Evolutionary conservation across 1,140 invertebrate species (phyloP).

Genomic region (Agraylea sexmaculata): DNA sequence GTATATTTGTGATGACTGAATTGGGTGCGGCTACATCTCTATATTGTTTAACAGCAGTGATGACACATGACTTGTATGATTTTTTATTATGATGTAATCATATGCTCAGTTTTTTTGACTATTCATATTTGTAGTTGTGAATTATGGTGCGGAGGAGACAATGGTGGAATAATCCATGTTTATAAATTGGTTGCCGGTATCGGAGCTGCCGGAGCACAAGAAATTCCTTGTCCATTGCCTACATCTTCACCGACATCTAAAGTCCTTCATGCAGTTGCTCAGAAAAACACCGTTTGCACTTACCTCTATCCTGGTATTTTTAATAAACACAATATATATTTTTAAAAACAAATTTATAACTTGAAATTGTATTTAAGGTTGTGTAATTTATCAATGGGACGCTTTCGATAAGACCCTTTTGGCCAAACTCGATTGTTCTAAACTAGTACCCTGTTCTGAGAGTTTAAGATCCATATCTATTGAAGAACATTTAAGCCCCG

Average conservation of each 20-base stretch:
- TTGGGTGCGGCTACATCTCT: slow-evolving; percentile 53
- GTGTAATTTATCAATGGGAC: slow-evolving; percentile 80
- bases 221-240: slow-evolving; percentile 15
- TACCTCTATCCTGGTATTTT: slow-evolving; percentile 52
- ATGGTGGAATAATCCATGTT: slow-evolving; percentile 18
- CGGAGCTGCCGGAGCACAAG: slow-evolving; percentile 21
- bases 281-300: slow-evolving; percentile 56
- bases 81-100: background rate
- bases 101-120: background rate
- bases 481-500: slow-evolving; percentile 72
- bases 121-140: slow-evolving; percentile 24
- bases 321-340: slow-evolving; percentile 1
- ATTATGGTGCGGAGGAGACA: slow-evolving; percentile 33
- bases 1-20: slow-evolving; percentile 65
- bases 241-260: slow-evolving; percentile 21
- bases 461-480: slow-evolving; percentile 84
- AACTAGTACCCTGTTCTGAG: slow-evolving; percentile 83
- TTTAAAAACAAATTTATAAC: background rate
- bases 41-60: slow-evolving; percentile 34
- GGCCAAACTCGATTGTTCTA: slow-evolving; percentile 82
- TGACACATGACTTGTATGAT: slow-evolving; percentile 24
- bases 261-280: slow-evolving; percentile 49
- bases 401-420: slow-evolving; percentile 48
- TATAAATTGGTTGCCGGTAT: slow-evolving; percentile 23
- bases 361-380: slow-evolving; percentile 46